These are phyloP conservation scores for Pithys albifrons DNA, from an alignment of 2,113 vertebrate species.

Conservation along the genomic window DNA sequence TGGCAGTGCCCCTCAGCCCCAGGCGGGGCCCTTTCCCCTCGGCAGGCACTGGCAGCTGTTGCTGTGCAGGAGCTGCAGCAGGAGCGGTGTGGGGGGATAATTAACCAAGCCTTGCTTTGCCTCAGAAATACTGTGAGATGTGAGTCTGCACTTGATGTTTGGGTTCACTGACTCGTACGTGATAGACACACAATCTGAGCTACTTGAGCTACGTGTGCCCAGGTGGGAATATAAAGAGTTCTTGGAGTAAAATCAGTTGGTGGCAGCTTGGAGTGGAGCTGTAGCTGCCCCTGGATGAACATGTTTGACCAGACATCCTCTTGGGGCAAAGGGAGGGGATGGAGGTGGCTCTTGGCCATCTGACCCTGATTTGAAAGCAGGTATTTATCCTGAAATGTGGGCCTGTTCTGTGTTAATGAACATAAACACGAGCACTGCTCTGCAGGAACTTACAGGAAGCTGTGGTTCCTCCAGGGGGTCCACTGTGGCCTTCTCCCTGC, in stretches of 20 bases:
- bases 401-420: not conserved
- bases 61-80: not conserved
- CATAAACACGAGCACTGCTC: not conserved
- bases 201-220: not conserved
- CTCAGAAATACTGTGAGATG: not conserved
- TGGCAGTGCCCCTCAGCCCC: not conserved
- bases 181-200: accelerated
- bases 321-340: not conserved
- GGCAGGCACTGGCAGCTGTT: not conserved
- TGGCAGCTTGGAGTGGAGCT: not conserved
- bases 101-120: not conserved
- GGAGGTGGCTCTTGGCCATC: not conserved
- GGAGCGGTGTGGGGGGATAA: not conserved
- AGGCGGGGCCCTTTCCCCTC: not conserved
- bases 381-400: not conserved
- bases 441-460: not conserved
- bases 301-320: not conserved
- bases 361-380: not conserved
- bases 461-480: not conserved
- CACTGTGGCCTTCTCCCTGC: not conserved
- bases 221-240: not conserved
- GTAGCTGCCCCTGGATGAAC: not conserved
- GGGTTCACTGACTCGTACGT: not conserved
- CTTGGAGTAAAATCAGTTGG: not conserved
- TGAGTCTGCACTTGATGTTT: not conserved